phyloP scores from a whole-genome alignment of 2,113 vertebrate species.

The Xenopus laevis region DNA sequence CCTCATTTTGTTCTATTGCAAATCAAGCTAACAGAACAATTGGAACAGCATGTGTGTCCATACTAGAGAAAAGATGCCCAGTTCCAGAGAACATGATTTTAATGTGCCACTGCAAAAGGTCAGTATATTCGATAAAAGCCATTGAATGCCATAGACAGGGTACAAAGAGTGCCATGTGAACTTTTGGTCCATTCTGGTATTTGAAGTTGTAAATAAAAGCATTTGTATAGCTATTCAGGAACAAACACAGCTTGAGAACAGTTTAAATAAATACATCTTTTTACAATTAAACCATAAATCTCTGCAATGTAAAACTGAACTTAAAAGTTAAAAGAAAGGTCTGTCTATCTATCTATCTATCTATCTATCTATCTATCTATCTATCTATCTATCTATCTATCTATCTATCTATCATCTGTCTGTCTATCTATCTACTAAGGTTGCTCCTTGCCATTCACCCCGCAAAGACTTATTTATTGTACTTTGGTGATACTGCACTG shows the following conservation, averaged over 20 bases:
- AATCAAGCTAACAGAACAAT: slow-evolving; percentile 23
- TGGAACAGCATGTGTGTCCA: slow-evolving; percentile 23
- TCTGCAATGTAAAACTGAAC: no score
- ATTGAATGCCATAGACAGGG: background rate
- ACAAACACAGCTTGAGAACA: background rate
- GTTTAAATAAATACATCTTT: no score
- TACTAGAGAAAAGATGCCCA: slow-evolving; percentile 10
- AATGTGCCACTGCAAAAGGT: slow-evolving; percentile 6
- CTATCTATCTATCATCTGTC: no score
- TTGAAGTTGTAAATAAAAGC: background rate
- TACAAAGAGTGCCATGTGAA: background rate
- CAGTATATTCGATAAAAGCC: slow-evolving; percentile 2
- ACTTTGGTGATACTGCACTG: no score
- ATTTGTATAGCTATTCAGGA: background rate
- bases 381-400: no score
- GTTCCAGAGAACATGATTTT: slow-evolving; percentile 15
- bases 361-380: no score
- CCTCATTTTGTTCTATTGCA: slow-evolving; percentile 16
- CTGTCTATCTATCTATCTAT: no score
- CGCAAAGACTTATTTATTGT: no score
- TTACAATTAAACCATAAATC: no score
- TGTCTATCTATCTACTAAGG: no score
- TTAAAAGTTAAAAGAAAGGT: no score
- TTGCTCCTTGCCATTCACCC: no score
- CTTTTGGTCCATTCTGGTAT: background rate